Evolutionary conservation across 2,888 invertebrate species (phyloP).

Genomic region (Odontocerum albicorne): DNA sequence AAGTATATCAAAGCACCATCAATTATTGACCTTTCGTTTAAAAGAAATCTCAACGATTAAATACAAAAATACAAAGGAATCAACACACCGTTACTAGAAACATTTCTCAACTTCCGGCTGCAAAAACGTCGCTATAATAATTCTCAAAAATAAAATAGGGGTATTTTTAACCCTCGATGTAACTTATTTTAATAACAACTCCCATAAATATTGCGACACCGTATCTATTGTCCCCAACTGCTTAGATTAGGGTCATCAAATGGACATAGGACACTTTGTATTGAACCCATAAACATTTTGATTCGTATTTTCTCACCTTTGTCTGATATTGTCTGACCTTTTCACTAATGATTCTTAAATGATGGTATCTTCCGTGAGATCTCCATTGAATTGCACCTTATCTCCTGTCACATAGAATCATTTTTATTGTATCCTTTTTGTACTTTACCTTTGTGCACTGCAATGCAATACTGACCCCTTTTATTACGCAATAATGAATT

Average conservation of each 20-base stretch:
- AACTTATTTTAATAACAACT: conserved; percentile 30
- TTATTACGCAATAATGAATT: no score
- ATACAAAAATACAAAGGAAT: no score
- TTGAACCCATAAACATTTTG: conserved; percentile 14
- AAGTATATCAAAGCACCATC: no score
- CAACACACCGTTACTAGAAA: background rate
- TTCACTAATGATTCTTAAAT: conserved; percentile 34
- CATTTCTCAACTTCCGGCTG: conserved; percentile 20
- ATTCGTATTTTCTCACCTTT: conserved; percentile 19
- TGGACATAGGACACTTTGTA: conserved; percentile 16
- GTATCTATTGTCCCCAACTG: conserved; percentile 8
- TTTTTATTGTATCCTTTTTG: no score
- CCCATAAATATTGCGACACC: conserved; percentile 31
- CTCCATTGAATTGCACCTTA: no score
- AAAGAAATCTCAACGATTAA: no score
- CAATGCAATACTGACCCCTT: no score
- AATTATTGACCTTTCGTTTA: no score
- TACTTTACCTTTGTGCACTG: no score
- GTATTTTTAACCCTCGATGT: conserved; percentile 12
- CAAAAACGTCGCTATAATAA: background rate
- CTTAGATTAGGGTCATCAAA: conserved; percentile 15
- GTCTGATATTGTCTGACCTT: conserved; percentile 26
- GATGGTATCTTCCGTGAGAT: conserved; percentile 12
- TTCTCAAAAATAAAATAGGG: background rate
- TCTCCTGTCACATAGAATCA: no score